Evolutionary conservation across 1,140 invertebrate genomes (phyloP), one percentile per base, ranked within the genome.

Genomic region (Diorhabda sublineata): DNA sequence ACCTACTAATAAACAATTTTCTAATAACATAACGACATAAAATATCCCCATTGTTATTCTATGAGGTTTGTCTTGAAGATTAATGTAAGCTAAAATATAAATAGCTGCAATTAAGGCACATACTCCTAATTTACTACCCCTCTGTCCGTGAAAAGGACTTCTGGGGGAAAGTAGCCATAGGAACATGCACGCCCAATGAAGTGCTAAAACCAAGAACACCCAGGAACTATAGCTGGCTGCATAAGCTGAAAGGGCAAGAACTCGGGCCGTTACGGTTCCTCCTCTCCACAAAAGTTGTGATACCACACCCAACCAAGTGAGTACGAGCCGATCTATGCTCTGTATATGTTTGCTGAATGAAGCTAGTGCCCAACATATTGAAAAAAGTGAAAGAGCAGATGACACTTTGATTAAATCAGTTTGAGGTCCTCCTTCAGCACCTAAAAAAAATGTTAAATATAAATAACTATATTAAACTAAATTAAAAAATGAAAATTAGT

Each of bases 81-180:
- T 96, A 57, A 96, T 87, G 78, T 95, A 96, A n/a, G 92, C 92
- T 78, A 96, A 93, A 26, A 95, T 88, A 81, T 96, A 95, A 41
- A 96, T 89, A 76, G 92, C 93, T 0, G 93, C 92, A 52, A 95
- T 87, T 4, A 95, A 81, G 2, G 90, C 87, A 9, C 90, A 70
- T 84, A 86, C 4, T 89, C 92, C 68, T 88, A 87, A 44, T 84
- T 77, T 79, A 2, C 87, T 81, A 3, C 89, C 87, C 52, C 89
- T 85, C 77, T 94, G 91, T 3, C 90, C 91, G 78, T 93, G 90
- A 77, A 95, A 94, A 4, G 93, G 87, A 76, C 91, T 92, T 77
- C 91, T 87, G 0, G 93, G 92, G 0, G 93, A 94, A 45, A 95
- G 88, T 58, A 97, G 81, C 86, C 88, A 90, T 5, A 89, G 77